Evolutionary conservation across 2,113 vertebrate species (phyloP).

Genomic region (Mobula birostris): DNA sequence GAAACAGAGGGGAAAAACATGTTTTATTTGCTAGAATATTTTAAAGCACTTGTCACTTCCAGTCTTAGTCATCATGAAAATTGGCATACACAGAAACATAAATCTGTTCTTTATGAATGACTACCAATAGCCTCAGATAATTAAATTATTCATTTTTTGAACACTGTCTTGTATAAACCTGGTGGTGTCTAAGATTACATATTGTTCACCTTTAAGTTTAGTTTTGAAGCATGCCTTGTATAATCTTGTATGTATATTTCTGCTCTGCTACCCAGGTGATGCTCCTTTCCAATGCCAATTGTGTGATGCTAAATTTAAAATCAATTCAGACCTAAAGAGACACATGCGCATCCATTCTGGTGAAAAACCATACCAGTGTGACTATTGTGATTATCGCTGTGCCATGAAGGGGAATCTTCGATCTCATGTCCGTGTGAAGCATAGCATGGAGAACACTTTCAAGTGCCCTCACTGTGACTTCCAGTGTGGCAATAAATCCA

Average conservation of each 20-base stretch:
- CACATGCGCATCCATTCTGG: slow-evolving; percentile 91
- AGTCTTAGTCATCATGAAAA: neutral
- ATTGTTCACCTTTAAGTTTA: neutral
- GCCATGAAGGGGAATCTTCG: slow-evolving; percentile 98
- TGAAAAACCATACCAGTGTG: slow-evolving; percentile 93
- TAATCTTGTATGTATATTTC: neutral
- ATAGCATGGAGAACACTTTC: slow-evolving; percentile 70
- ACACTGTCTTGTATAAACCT: neutral
- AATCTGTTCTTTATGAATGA: neutral
- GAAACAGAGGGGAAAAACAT: neutral
- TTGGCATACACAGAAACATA: neutral
- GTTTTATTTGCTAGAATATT: neutral
- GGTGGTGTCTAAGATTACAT: neutral
- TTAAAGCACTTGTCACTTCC: neutral
- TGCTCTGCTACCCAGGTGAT: slow-evolving; percentile 57
- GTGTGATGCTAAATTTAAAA: slow-evolving; percentile 96
- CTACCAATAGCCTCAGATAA: neutral
- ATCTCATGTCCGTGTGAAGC: slow-evolving; percentile 87
- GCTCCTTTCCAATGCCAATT: slow-evolving; percentile 90
- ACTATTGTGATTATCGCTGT: slow-evolving; percentile 87
- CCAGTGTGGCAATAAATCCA: slow-evolving; percentile 77
- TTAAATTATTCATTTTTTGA: neutral
- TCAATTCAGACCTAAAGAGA: slow-evolving; percentile 95
- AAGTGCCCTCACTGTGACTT: slow-evolving; percentile 80
- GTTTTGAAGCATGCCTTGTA: neutral